Evolutionary conservation across 2,888 invertebrate genomes (phyloP), one percentile per base, ranked within the genome.

Genomic region (Fragum fragum): DNA sequence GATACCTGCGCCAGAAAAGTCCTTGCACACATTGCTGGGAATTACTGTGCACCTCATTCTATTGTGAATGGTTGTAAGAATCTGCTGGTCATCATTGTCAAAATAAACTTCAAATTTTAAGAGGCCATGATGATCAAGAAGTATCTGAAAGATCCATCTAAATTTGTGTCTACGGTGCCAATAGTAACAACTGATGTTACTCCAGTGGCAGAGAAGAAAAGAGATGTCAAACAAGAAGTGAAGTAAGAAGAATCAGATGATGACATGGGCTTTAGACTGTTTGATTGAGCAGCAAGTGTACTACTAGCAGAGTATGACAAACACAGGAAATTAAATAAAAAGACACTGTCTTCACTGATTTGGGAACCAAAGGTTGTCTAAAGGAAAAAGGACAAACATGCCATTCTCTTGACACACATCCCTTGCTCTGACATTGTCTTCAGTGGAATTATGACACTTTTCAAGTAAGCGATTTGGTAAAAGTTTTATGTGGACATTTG

Each of bases 61-160:
- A 96, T 99, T 93, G 97, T 97, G 95, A 98, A 99, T 93, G 99
- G 99, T 87, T 98, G 99, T 97, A 99, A 98, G 96, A 99, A 99
- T 95, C 95, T 99, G 94, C 96, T 99, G 96, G 98, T 99, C 88
- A 96, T 99, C 93, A 99, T 99, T 92, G 98, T 99, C 76, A 97
- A 97, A 92, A 99, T 99, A 76, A 99, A 99, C 84, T 96, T 99
- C 87, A 97, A 97, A 85, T 99, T 99, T 96, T 97, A 97, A 95
- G 98, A 99, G 95, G 99, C 99, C 63, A 96, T 96, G 71, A 97
- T 97, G 92, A 90, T 91, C 29, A 96, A 96, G 93, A 95, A 95
- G 84, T 95, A 93, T 92, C 94, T 95, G 18, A 95, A 97, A 96
- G 99, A 99, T 95, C 99, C 99, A 73, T 97, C 97, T 95, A 99